Base-by-base conservation (phyloP, 2,797 vertebrate genomes). In the Alectoris magna region DNA sequence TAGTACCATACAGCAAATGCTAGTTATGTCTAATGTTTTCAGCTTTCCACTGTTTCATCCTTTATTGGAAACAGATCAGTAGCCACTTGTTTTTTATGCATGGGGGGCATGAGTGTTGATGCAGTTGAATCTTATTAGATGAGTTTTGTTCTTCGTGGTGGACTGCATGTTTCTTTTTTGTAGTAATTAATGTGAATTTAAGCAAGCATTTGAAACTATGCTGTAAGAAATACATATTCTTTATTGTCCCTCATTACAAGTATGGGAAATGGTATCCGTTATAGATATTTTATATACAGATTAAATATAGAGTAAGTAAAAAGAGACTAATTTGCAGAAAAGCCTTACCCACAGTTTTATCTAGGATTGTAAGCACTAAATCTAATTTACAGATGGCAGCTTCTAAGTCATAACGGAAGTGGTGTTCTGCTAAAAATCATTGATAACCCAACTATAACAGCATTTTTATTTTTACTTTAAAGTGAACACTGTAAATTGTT, bases 401-500 rank as follows among this genome's bases (percentile, higher is more conserved):
- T 95, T 95, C 58, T 74, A 94, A 97, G 83, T 90, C 60, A 77
- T 63, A 95, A 62, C 78, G 60, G 84, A 97, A 94, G 76, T 74
- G 86, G 90, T 92, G 55, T 44, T 72, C 64, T 91, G 67, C 94
- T 97, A 96, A 97, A 97, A 97, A 97, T 95, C 90, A 97, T 97
- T 39, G 8, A 92, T 98, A 97, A 94, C 43, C 69, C 84, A 90
- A 60, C 93, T 88, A 96, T 62, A 96, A 93, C 44, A 84, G 53
- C 96, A 95, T 96, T 97, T 97, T 96, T 95, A 96, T 97, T 97
- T 96, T 74, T 96, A 92, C 87, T 94, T 96, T 91, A 95, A 97
- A 96, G 93, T 89, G 93, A 97, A 97, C 96, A 96, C 74, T 95
- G 91, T 94, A 97, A 98, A 98, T 98, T 97, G 94, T 98, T 98